These are phyloP conservation scores for Bugulina stolonifera DNA, from an alignment of 2,888 invertebrate species.

Conservation along the genomic window DNA sequence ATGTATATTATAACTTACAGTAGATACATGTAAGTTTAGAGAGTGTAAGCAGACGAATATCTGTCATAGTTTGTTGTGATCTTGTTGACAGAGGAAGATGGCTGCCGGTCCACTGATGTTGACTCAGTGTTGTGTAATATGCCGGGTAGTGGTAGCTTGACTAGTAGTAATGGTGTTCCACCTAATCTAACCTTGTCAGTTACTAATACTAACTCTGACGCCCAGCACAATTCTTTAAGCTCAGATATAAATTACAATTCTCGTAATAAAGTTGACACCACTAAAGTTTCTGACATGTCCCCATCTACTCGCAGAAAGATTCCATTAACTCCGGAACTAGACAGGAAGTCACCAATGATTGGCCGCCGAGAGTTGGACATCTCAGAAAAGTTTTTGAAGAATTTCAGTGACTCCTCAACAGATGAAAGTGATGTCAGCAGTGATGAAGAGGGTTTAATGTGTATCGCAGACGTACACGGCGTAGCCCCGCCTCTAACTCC, in stretches of 20 bases:
- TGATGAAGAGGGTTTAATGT: not conserved
- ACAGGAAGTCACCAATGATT: slow-evolving; percentile 17
- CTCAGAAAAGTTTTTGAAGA: slow-evolving; percentile 12
- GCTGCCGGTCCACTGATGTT: not conserved
- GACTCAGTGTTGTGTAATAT: not conserved
- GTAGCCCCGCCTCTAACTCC: not conserved
- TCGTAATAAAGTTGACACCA: not conserved
- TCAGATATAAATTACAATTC: not conserved
- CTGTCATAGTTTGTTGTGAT: too few species aligned
- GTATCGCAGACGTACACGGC: not conserved
- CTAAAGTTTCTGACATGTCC: not conserved
- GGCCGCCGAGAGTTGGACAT: slow-evolving; percentile 16
- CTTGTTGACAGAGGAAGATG: not conserved
- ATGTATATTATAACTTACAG: too few species aligned
- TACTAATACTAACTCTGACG: not conserved
- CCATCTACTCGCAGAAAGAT: not conserved
- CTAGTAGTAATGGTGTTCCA: not conserved
- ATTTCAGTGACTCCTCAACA: not conserved
- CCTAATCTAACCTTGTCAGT: not conserved
- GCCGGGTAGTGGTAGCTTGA: not conserved
- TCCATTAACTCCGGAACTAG: slow-evolving; percentile 3
- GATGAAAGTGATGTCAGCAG: not conserved
- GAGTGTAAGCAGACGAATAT: too few species aligned
- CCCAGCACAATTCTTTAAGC: not conserved
- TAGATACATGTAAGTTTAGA: too few species aligned